These are phyloP conservation scores for Cladopsammia gracilis DNA, from an alignment of 64 coral and sea anemone species.

Conservation along the genomic window DNA sequence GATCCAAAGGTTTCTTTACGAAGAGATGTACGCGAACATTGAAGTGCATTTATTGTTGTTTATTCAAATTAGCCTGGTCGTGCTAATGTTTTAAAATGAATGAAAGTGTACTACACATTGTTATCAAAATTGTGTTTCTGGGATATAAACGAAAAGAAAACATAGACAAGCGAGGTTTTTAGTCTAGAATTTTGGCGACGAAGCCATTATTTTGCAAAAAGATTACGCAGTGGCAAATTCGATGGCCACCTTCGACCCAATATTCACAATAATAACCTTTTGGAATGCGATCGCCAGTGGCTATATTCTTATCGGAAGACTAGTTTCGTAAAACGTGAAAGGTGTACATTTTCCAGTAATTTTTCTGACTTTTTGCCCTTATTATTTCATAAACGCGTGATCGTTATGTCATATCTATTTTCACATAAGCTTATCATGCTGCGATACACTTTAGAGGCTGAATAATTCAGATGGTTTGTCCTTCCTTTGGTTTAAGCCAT, in stretches of 20 bases:
- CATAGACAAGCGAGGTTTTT: not conserved
- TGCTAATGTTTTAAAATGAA: constrained; percentile 16
- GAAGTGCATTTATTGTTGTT: constrained; percentile 22
- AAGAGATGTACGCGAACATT: not conserved
- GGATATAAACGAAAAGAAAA: not conserved
- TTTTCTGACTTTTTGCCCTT: not conserved
- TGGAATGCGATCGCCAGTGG: not conserved
- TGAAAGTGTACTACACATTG: not conserved
- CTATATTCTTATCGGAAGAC: not conserved
- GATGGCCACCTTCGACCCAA: not conserved
- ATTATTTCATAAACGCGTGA: not conserved
- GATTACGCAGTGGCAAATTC: not conserved
- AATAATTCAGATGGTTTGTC: not conserved
- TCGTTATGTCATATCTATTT: not conserved
- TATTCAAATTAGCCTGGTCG: not conserved
- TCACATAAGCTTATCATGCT: not conserved
- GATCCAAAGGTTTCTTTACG: not conserved
- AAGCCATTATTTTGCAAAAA: not conserved
- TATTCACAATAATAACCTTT: not conserved
- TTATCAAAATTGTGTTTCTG: not conserved
- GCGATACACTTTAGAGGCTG: not conserved
- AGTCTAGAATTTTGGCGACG: not conserved
- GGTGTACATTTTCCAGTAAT: not conserved
- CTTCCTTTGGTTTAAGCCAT: not conserved
- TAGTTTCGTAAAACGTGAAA: not conserved